Percentiles rank a stretch among this genome's conserved stretches.
Conservation (phyloP, 2,797 vertebrate species). For the Sitta carolinensis region DNA sequence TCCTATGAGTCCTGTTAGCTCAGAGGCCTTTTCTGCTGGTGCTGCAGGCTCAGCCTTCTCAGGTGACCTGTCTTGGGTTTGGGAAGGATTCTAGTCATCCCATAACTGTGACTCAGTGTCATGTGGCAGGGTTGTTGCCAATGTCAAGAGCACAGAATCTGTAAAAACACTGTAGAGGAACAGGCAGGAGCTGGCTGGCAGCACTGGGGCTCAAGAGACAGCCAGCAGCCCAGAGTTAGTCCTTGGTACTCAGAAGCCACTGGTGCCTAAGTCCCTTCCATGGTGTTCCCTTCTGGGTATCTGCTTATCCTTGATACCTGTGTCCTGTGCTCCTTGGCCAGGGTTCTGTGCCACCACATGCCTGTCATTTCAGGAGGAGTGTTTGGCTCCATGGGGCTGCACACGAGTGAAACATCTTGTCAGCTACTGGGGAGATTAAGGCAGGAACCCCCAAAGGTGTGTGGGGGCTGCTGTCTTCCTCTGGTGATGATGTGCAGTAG, state of each 20-base stretch:
- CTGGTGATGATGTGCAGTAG: neutral
- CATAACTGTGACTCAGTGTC: neutral
- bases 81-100: neutral
- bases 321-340: neutral
- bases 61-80: neutral
- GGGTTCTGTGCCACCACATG: fast-evolving
- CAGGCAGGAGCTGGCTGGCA: neutral
- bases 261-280: neutral
- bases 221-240: neutral
- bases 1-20: neutral
- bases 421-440: neutral
- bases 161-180: neutral
- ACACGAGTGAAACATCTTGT: fast-evolving
- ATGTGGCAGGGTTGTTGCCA: neutral
- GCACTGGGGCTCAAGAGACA: neutral
- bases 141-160: neutral
- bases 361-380: fast-evolving
- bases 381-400: neutral
- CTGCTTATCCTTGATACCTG: neutral
- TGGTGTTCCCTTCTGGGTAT: neutral
- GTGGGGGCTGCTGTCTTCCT: neutral
- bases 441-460: neutral
- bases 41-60: neutral
- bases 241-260: neutral
- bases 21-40: neutral